Conservation (phyloP, 2,888 invertebrate species). For the Mythimna lalbum region DNA sequence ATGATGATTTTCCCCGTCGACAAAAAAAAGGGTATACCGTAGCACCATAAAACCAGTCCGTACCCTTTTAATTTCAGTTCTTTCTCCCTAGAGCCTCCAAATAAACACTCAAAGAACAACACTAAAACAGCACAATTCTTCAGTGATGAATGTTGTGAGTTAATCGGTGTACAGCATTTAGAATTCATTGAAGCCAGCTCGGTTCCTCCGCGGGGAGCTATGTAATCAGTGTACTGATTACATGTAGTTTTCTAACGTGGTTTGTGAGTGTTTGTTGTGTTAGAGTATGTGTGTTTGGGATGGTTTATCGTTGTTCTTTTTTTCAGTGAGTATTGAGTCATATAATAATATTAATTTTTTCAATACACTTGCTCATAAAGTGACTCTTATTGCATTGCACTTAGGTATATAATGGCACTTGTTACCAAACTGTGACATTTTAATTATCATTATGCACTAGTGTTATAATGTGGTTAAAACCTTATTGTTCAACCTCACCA, state of each 20-base stretch:
- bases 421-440: too few relatives aligned
- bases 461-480: too few relatives aligned
- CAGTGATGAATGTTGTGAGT: slow-evolving; percentile 52
- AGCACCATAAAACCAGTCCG: too few relatives aligned
- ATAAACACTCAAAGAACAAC: not conserved
- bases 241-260: slow-evolving; percentile 42
- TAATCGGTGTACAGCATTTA: slow-evolving; percentile 69
- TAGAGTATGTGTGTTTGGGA: not conserved
- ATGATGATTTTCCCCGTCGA: too few relatives aligned
- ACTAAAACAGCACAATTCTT: slow-evolving; percentile 33
- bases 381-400: too few relatives aligned
- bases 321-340: not conserved
- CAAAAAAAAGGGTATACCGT: too few relatives aligned
- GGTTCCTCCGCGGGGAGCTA: slow-evolving; percentile 45
- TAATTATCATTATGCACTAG: too few relatives aligned
- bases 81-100: not conserved
- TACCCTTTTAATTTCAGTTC: too few relatives aligned
- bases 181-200: slow-evolving; percentile 69
- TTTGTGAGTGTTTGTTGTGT: not conserved
- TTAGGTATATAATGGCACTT: too few relatives aligned
- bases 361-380: too few relatives aligned
- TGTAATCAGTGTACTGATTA: slow-evolving; percentile 56
- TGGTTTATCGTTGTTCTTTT: not conserved
- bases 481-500: too few relatives aligned
- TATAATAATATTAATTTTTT: not conserved